Percentiles rank a stretch among this genome's conserved stretches.
phyloP scores from a whole-genome alignment of 1,140 invertebrate species.

The Platyscapa corneri region DNA sequence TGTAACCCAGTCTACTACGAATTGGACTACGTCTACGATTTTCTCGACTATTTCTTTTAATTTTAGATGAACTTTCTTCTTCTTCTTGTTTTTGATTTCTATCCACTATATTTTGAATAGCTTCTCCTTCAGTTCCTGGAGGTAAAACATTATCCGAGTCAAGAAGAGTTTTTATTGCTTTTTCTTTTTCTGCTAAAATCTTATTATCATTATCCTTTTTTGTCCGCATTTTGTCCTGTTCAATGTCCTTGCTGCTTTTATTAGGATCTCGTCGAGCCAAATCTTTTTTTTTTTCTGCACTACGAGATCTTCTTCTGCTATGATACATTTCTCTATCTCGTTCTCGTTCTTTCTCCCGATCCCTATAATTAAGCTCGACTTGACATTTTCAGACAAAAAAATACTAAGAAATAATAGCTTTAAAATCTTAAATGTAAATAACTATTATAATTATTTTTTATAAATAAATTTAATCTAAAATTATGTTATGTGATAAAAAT shows the following conservation, averaged over 20 bases:
- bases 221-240: slow-evolving; percentile 68
- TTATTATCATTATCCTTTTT: slow-evolving; percentile 70
- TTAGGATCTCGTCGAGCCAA: slow-evolving; percentile 66
- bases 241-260: slow-evolving; percentile 72
- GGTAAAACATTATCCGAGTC: slow-evolving; percentile 72
- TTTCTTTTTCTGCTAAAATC: slow-evolving; percentile 71
- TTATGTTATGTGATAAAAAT: background rate
- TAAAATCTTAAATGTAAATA: background rate
- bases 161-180: slow-evolving; percentile 70
- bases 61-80: slow-evolving; percentile 55
- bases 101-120: slow-evolving; percentile 67
- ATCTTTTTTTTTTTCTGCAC: slow-evolving; percentile 65
- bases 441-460: background rate
- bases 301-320: slow-evolving; percentile 55
- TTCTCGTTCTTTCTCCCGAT: slow-evolving; percentile 34
- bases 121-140: slow-evolving; percentile 70
- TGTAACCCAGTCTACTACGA: slow-evolving; percentile 60
- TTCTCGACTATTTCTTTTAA: slow-evolving; percentile 60
- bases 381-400: slow-evolving; percentile 52
- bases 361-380: slow-evolving; percentile 61
- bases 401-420: slow-evolving; percentile 20
- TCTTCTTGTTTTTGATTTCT: slow-evolving; percentile 62
- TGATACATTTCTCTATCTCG: slow-evolving; percentile 55
- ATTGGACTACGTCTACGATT: slow-evolving; percentile 57
- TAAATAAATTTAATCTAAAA: background rate